Base-by-base conservation (phyloP, 2,797 vertebrate species). In the Myotis pilosus region DNA sequence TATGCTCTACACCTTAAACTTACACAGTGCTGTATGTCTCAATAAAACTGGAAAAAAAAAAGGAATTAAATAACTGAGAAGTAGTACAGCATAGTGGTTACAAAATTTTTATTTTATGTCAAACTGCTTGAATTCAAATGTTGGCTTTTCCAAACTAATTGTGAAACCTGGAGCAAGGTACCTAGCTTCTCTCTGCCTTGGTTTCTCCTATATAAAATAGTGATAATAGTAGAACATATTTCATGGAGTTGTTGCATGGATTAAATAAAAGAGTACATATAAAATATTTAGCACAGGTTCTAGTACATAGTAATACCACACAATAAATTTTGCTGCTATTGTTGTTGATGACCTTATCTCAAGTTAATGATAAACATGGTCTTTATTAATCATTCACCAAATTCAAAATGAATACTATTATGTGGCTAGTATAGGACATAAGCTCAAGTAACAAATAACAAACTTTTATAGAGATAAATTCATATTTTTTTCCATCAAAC, bases 381-480 rank as follows among this genome's bases (percentile, higher is more conserved):
- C 23, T 89, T 84, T 36, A 85, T 81, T 74, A 86, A 25, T 84
- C 36, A 72, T 62, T 84, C 16, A 33, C 13, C 25, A 89, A 8
- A 76, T 87, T 95, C 69, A 90, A 76, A 92, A 81, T 87, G 64
- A 94, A 51, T 62, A 78, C 22, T 64, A 57, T 38, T 55, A 0
- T 41, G 71, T 80, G 64, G 38, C 36, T 68, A 79, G 38, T 57
- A 30, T 8, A 84, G 28, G 64, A 81, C 30, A 33, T 69, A 71
- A 94, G 47, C 66, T 94, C 76, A 94, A 87, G 78, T 74, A 95
- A 87, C 53, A 79, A 81, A 55, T 71, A 68, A n/a, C 15, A 13
- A 71, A 75, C 76, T 91, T 87, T 83, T 41, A 19, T 38, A 91
- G 74, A 82, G 30, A 83, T 85, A 85, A 51, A 66, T 83, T 86